Conservation (phyloP, 2,797 vertebrate species). For the Sandelia bainsii region DNA sequence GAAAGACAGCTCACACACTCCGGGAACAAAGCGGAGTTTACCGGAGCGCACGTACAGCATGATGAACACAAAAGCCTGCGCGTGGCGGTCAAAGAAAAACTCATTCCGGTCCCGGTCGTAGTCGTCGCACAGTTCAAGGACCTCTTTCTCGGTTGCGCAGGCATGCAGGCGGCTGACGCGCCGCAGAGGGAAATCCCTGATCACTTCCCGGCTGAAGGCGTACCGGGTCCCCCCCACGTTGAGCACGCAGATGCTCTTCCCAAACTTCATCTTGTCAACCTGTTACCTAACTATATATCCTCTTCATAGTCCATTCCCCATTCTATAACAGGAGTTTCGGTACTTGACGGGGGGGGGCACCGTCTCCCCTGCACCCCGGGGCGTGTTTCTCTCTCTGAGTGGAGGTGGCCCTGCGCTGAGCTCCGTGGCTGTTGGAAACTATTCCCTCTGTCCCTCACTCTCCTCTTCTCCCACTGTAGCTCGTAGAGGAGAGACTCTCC, state of each 20-base stretch:
- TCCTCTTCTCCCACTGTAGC: constrained; percentile 57
- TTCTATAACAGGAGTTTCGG: constrained; percentile 53
- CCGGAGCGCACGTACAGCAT: constrained; percentile 97
- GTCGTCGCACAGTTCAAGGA: constrained; percentile 97
- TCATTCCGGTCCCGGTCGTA: constrained; percentile 97
- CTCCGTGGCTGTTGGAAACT: constrained; percentile 58
- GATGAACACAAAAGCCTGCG: constrained; percentile 97
- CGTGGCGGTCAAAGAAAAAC: constrained; percentile 98
- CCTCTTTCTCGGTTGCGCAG: constrained; percentile 96
- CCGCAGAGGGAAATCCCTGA: constrained; percentile 96
- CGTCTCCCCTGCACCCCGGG: constrained; percentile 49
- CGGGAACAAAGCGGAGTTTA: constrained; percentile 95
- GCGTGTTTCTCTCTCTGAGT: constrained; percentile 60
- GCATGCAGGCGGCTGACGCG: constrained; percentile 95
- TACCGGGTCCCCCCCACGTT: constrained; percentile 98
- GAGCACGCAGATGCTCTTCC: constrained; percentile 89
- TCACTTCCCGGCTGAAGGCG: constrained; percentile 94
- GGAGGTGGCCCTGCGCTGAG: constrained; percentile 45
- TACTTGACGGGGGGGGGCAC: constrained; percentile 9
- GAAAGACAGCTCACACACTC: constrained; percentile 98
- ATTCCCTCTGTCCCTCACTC: constrained; percentile 49
- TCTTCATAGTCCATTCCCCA: constrained; percentile 34
- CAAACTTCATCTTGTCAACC: constrained; percentile 85
- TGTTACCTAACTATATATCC: constrained; percentile 41
- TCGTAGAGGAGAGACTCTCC: constrained; percentile 73